Percentiles rank a stretch among this genome's conserved stretches.
phyloP scores from a whole-genome alignment of 2,888 invertebrate genomes.

The Charanyca ferruginea region DNA sequence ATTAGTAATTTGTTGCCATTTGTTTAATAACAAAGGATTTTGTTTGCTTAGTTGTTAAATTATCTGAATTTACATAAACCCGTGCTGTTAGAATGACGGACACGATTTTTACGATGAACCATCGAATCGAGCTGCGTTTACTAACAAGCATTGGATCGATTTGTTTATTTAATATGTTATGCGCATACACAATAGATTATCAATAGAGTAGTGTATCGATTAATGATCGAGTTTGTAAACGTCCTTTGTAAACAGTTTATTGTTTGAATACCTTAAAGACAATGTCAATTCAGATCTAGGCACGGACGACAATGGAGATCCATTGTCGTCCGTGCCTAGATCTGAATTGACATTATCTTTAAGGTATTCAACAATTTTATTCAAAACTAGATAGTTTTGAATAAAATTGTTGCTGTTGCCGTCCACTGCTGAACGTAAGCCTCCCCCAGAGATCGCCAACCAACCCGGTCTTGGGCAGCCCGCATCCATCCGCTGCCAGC shows the following conservation, averaged over 20 bases:
- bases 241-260: constrained; percentile 7
- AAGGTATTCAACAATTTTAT: not conserved
- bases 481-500: no score
- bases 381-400: no score
- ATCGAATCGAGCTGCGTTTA: constrained; percentile 33
- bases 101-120: constrained; percentile 32
- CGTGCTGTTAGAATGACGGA: constrained; percentile 12
- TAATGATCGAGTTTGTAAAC: constrained; percentile 29
- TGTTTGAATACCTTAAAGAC: constrained; percentile 4
- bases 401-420: no score
- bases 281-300: not conserved
- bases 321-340: no score
- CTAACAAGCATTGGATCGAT: constrained; percentile 33
- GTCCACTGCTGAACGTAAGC: no score
- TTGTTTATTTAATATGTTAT: constrained; percentile 39
- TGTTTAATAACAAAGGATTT: constrained; percentile 29
- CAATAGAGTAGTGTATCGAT: constrained; percentile 16
- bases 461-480: no score
- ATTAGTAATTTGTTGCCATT: constrained; percentile 32
- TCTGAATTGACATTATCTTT: not conserved
- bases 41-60: constrained; percentile 23
- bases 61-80: constrained; percentile 27
- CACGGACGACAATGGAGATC: no score
- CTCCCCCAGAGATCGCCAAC: no score
- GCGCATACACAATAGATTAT: constrained; percentile 2